Evolutionary conservation across 2,113 vertebrate genomes (phyloP).

Genomic region (Ciconia boyciana): DNA sequence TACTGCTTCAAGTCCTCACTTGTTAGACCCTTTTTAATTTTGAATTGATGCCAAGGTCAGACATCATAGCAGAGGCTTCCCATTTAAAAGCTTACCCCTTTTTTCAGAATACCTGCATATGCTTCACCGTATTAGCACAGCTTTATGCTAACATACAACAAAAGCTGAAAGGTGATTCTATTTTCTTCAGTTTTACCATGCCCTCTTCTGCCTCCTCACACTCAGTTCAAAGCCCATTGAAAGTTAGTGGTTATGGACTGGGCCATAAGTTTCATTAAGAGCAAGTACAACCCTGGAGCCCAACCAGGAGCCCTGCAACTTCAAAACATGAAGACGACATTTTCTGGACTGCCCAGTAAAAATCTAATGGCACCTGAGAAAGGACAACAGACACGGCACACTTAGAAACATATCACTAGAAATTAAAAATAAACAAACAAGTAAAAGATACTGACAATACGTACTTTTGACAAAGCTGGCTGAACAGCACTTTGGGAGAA

Average conservation of each 20-base stretch:
- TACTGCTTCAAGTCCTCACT: slow-evolving; percentile 26
- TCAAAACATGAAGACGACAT: neutral
- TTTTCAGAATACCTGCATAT: neutral
- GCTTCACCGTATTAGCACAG: neutral
- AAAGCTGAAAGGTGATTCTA: neutral
- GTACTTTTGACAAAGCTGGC: slow-evolving; percentile 97
- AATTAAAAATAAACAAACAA: neutral
- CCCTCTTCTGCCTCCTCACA: neutral
- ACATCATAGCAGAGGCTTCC: slow-evolving; percentile 24
- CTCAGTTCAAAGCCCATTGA: neutral
- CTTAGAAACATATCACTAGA: neutral
- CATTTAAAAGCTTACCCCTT: neutral
- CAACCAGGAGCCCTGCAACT: neutral
- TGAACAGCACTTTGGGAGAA: slow-evolving; percentile 94
- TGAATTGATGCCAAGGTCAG: slow-evolving; percentile 43
- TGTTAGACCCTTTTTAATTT: slow-evolving; percentile 15
- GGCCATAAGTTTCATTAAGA: neutral
- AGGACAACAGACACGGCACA: neutral
- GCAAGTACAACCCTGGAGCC: neutral
- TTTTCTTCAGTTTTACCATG: neutral
- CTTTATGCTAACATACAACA: neutral
- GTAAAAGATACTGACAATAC: slow-evolving; percentile 22
- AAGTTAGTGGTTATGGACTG: neutral
- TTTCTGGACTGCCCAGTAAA: neutral
- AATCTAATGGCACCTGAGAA: neutral